phyloP scores from a whole-genome alignment of 2,797 vertebrate species.

The Brachymystax lenok region DNA sequence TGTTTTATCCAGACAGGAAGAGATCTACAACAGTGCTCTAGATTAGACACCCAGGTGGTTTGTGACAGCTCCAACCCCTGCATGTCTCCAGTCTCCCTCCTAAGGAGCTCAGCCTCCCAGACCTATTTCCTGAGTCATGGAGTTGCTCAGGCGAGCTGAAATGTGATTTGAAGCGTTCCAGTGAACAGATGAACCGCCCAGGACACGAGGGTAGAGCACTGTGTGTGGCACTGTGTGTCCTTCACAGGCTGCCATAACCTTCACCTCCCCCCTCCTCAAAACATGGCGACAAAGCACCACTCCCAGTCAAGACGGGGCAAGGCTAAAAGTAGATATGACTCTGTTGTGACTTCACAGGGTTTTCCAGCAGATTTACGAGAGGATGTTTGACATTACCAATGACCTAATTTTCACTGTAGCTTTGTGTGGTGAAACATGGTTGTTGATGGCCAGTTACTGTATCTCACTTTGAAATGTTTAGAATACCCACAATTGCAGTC shows the following conservation, averaged over 20 bases:
- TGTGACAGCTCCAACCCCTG: not conserved
- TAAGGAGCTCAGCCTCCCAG: not conserved
- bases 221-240: conserved; percentile 18
- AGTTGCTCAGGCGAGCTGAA: conserved; percentile 21
- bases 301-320: conserved; percentile 4
- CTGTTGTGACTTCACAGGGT: conserved; percentile 7
- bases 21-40: not conserved
- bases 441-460: not conserved
- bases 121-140: conserved; percentile 15
- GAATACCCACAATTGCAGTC: not conserved
- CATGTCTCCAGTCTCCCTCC: not conserved
- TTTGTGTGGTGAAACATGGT: not conserved
- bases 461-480: not conserved
- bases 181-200: conserved; percentile 35
- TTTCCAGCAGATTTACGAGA: conserved; percentile 5
- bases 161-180: conserved; percentile 34
- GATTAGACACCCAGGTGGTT: not conserved
- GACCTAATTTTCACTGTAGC: not conserved
- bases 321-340: not conserved
- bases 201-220: conserved; percentile 24
- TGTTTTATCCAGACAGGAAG: not conserved
- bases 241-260: conserved; percentile 37
- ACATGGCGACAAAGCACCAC: not conserved
- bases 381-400: conserved; percentile 1
- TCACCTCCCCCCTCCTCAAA: conserved; percentile 16